Evolutionary conservation across 2,888 invertebrate genomes (phyloP), one percentile per base, ranked within the genome.

Genomic region (Tipula unca): DNA sequence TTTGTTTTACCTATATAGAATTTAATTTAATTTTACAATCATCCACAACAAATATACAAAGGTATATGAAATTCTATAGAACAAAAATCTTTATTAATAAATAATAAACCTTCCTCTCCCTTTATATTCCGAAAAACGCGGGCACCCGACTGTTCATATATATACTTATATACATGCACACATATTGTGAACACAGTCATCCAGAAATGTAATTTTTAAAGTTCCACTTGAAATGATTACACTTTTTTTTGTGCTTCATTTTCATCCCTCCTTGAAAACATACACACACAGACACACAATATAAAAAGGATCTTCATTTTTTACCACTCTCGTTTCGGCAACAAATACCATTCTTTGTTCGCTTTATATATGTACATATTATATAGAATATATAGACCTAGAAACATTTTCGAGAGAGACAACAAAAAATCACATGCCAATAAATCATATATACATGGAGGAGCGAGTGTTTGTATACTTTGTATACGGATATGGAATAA

Each of bases 161-260:
- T 69, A 69, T n/a, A 69, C 17, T 6, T 39, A 39, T 10, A 39
- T 5, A 48, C 48, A 48, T 48, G 17, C 17, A 54, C n/a, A 69
- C 48, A 69, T 13, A 25, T 25, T 69, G 4, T 25, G 20, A 25
- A 25, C 25, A 69, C 69, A 69, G 69, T 69, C 69, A 69, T 25
- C 69, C 25, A 69, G 69, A 69, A 69, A 69, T 69, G 69, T 69
- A 69, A 69, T 69, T 69, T 69, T 69, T 69, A 69, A 69, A 69
- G 69, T 69, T 69, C 25, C 69, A 69, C 69, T 69, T 69, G 25
- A 69, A 25, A 69, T 69, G 25, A 69, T 69, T 69, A 69, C 69
- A 69, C 25, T 69, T 20, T 69, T 48, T 69, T 69, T 20, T 25
- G 69, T 69, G 25, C 32, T 32, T 32, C 69, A 10, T 25, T 69